A percentile compares a stretch with the other conserved stretches of the same genome.
Conservation (phyloP, 2,888 invertebrate genomes). For the Lasioglossum pauxillum region DNA sequence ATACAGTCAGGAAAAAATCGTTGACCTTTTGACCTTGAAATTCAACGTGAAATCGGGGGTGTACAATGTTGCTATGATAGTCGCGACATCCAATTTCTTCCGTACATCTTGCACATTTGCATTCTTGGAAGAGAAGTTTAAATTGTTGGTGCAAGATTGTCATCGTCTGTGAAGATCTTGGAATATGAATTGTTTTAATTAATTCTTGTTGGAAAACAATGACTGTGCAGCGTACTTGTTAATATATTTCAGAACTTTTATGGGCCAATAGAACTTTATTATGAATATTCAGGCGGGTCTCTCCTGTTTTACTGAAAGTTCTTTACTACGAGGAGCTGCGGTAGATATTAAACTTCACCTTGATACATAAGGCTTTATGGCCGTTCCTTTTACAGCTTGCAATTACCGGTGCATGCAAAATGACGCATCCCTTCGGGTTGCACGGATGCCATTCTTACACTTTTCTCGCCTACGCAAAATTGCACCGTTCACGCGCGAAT, state of each 20-base stretch:
- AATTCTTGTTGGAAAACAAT: background rate
- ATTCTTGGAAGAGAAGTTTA: background rate
- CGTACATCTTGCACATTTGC: background rate
- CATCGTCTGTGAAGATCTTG: background rate
- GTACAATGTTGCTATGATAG: no score
- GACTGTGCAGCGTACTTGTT: background rate
- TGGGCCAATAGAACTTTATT: background rate
- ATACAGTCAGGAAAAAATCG: no score
- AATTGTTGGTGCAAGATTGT: background rate
- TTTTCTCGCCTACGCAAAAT: slow-evolving; percentile 14
- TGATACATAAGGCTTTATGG: slow-evolving; percentile 30
- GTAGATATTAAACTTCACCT: slow-evolving; percentile 40
- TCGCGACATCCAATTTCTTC: no score
- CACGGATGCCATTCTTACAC: slow-evolving; percentile 1
- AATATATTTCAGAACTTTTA: background rate
- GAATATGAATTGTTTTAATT: background rate
- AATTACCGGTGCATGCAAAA: slow-evolving; percentile 53
- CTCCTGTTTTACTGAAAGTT: slow-evolving; percentile 11
- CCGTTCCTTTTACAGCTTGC: slow-evolving; percentile 40
- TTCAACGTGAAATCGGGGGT: no score
- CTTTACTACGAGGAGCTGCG: background rate
- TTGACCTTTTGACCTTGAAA: no score
- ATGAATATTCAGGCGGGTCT: slow-evolving; percentile 16
- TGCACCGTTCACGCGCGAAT: slow-evolving; percentile 16
- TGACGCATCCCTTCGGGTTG: slow-evolving; percentile 12